These are phyloP conservation scores for Bombus breviceps DNA, from an alignment of 1,140 invertebrate genomes.

Conservation along the genomic window DNA sequence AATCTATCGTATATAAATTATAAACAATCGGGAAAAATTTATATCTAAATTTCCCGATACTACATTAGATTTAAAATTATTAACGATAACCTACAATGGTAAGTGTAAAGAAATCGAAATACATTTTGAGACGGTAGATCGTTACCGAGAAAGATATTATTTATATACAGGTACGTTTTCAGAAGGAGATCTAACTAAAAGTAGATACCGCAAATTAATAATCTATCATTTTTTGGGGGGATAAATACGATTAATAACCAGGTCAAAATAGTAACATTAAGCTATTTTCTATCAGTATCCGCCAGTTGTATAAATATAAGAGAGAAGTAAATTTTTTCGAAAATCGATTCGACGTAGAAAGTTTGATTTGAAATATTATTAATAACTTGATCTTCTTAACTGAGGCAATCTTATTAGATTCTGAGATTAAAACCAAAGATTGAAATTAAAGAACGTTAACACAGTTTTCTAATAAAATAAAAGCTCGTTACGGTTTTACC, in stretches of 20 bases:
- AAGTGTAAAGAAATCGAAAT: neutral
- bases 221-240: fast-evolving
- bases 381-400: neutral
- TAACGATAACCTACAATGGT: no score
- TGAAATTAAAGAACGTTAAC: neutral
- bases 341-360: neutral
- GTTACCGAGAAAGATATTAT: neutral
- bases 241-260: neutral
- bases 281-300: no score
- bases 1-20: no score
- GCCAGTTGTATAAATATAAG: neutral
- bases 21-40: no score
- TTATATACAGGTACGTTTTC: neutral
- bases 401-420: neutral
- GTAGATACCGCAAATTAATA: neutral
- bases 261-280: neutral
- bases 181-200: neutral
- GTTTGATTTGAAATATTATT: neutral
- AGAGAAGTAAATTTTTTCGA: neutral
- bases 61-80: no score
- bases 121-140: neutral
- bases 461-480: neutral
- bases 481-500: neutral
- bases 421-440: no score
- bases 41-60: no score